A percentile compares a stretch with the other conserved stretches of the same genome.
These are phyloP conservation scores for Neosilurus hyrtlii DNA, from an alignment of 2,797 vertebrate genomes.

Conservation along the genomic window DNA sequence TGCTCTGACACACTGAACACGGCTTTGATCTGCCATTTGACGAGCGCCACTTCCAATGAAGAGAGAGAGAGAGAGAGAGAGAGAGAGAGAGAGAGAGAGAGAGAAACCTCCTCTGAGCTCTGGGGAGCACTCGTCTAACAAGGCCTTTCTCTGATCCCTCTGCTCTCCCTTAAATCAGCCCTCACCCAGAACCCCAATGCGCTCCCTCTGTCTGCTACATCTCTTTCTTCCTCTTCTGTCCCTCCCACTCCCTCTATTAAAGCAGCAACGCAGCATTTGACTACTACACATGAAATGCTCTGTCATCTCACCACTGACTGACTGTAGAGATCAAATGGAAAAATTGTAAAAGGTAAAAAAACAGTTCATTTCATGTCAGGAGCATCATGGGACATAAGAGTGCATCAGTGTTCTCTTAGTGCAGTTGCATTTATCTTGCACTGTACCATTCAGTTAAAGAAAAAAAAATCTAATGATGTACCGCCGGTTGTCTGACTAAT, in stretches of 20 bases:
- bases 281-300: conserved; percentile 45
- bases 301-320: conserved; percentile 48
- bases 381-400: conserved; percentile 36
- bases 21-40: conserved; percentile 63
- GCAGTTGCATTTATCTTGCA: conserved; percentile 44
- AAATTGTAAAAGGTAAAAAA: conserved; percentile 47
- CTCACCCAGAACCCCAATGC: conserved; percentile 13
- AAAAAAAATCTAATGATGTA: conserved; percentile 22
- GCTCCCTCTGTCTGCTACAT: neutral
- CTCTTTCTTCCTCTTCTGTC: conserved; percentile 16
- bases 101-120: conserved; percentile 39
- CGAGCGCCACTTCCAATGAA: conserved; percentile 52
- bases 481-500: conserved; percentile 36
- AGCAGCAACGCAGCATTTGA: conserved; percentile 46
- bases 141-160: conserved; percentile 57
- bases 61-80: conserved; percentile 36
- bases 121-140: conserved; percentile 55
- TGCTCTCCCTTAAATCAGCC: conserved; percentile 39
- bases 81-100: conserved; percentile 4
- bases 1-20: conserved; percentile 59
- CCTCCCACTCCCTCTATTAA: conserved; percentile 39
- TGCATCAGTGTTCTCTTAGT: conserved; percentile 36
- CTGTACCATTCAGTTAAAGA: conserved; percentile 35
- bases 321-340: conserved; percentile 47
- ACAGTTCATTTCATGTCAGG: conserved; percentile 45